Evolutionary conservation across 2,888 invertebrate genomes (phyloP).

Genomic region (Sycophila texana): DNA sequence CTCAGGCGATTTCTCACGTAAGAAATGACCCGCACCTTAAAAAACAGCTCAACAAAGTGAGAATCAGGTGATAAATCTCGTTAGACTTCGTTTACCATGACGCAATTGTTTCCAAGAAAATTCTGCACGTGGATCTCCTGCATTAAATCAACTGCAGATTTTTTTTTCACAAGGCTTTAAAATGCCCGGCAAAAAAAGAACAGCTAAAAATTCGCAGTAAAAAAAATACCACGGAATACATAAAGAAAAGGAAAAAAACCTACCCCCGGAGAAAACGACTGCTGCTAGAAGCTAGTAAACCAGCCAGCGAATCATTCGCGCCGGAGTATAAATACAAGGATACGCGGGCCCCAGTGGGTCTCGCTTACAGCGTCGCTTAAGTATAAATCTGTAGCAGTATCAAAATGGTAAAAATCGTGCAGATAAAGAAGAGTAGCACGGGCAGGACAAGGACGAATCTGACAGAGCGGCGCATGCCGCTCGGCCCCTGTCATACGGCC

Average conservation of each 20-base stretch:
- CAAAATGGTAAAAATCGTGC: slow-evolving; percentile 85
- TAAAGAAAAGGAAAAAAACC: not conserved
- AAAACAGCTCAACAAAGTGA: too few species aligned
- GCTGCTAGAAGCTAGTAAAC: not conserved
- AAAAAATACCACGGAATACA: not conserved
- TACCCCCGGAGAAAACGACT: not conserved
- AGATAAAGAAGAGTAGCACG: slow-evolving; percentile 84
- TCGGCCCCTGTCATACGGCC: slow-evolving; percentile 72
- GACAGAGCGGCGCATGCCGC: slow-evolving; percentile 78
- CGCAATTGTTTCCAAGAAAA: too few species aligned
- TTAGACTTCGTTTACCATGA: too few species aligned
- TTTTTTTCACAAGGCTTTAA: too few species aligned
- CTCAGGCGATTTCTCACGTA: too few species aligned
- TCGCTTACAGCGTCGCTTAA: slow-evolving; percentile 67
- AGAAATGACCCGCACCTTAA: too few species aligned
- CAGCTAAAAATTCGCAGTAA: not conserved
- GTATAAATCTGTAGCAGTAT: slow-evolving; percentile 83
- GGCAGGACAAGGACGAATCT: slow-evolving; percentile 84
- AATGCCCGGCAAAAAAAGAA: not conserved
- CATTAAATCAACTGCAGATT: too few species aligned
- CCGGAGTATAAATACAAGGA: not conserved
- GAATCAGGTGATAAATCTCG: too few species aligned
- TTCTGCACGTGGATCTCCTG: too few species aligned
- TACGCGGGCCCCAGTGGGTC: not conserved
- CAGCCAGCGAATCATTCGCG: not conserved